These are phyloP conservation scores for Syrrhaptes paradoxus DNA, from an alignment of 2,113 vertebrate species.

Conservation along the genomic window DNA sequence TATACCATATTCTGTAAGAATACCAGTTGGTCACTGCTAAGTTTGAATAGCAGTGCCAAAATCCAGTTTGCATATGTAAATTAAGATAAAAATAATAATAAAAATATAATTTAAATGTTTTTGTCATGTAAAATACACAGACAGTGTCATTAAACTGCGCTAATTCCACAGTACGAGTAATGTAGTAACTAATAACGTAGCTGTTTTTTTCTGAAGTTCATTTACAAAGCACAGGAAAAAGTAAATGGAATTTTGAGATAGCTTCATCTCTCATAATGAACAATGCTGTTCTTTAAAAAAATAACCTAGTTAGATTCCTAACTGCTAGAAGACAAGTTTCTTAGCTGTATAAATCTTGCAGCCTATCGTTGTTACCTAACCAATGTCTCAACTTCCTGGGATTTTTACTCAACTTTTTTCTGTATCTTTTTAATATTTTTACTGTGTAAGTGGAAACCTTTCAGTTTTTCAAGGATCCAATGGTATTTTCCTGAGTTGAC, in stretches of 20 bases:
- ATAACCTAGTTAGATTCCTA: background rate
- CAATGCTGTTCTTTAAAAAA: background rate
- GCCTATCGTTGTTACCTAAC: background rate
- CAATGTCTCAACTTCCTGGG: background rate
- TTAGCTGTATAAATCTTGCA: background rate
- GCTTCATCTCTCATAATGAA: background rate
- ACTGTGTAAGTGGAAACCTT: fast-evolving
- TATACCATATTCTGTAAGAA: background rate
- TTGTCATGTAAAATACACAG: background rate
- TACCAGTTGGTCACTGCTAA: background rate
- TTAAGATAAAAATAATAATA: background rate
- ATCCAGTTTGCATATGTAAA: background rate
- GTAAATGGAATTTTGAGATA: background rate
- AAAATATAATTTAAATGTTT: background rate
- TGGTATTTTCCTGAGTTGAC: background rate
- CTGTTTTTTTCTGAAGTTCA: background rate
- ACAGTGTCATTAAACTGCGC: background rate
- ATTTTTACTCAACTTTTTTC: background rate
- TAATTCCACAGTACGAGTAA: background rate
- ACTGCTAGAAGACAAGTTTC: background rate
- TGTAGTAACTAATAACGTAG: background rate
- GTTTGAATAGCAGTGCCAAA: background rate
- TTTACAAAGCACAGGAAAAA: background rate
- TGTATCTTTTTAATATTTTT: background rate
- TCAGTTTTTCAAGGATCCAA: background rate